Evolutionary conservation across 2,797 vertebrate species (phyloP).

Genomic region (Gymnothorax reevesii): DNA sequence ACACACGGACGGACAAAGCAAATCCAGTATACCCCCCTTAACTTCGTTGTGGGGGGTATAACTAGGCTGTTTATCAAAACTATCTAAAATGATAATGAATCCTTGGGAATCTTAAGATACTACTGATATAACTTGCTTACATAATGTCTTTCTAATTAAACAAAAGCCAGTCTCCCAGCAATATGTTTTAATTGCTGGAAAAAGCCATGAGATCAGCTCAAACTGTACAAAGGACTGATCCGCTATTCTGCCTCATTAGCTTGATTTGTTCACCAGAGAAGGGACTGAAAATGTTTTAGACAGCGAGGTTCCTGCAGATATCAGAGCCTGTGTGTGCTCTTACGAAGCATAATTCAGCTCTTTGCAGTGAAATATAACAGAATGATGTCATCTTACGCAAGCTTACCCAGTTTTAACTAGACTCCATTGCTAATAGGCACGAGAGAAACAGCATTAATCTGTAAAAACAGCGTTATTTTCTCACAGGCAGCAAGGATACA

Average conservation of each 20-base stretch:
- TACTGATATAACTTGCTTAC: background rate
- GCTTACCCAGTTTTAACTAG: background rate
- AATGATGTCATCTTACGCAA: background rate
- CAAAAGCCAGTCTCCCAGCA: background rate
- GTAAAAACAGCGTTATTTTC: constrained; percentile 11
- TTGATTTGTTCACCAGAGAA: background rate
- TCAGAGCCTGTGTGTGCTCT: background rate
- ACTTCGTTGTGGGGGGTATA: no score
- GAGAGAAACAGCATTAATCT: background rate
- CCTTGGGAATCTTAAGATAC: background rate
- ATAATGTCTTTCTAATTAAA: background rate
- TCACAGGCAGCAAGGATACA: constrained; percentile 10
- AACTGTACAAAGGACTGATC: constrained; percentile 12
- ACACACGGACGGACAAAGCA: no score
- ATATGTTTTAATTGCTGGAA: background rate
- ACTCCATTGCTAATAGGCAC: background rate
- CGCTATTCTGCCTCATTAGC: background rate
- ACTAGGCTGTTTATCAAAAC: background rate
- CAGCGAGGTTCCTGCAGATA: background rate
- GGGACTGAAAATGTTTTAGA: background rate
- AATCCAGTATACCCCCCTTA: no score
- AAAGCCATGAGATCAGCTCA: constrained; percentile 3
- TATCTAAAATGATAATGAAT: background rate
- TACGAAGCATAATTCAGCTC: background rate
- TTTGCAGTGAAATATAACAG: background rate